Evolutionary conservation across 2,113 vertebrate species (phyloP), one percentile per base, ranked within the genome.

Genomic region (Dasyornis broadbenti): DNA sequence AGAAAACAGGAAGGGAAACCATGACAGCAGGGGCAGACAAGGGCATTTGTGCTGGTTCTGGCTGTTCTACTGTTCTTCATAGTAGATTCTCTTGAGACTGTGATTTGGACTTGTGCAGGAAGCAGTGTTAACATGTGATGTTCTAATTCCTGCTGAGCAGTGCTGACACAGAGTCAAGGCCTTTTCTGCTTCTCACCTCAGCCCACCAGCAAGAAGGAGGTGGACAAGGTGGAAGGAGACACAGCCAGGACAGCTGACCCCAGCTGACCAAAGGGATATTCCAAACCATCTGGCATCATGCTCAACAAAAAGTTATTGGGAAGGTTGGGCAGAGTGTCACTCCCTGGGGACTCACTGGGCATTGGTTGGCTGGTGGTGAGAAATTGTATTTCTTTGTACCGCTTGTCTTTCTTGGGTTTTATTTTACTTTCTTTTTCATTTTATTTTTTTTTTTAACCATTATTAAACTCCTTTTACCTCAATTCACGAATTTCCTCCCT

Each of bases 91-190:
- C 31, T 19, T 19, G 10, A 24, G 30, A 10, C n/a, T 35, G 13
- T 69, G 47, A 18, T 42, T 49, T 35, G 26, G 54, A 18, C 18
- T 69, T 53, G n/a, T 76, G 24, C 21, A 61, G 54, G 54, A 61
- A 75, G 28, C 6, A 37, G 22, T 12, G 6, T 21, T 33, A 45
- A 30, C 13, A 53, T 0, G 0, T 26, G 28, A 60, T 53, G 24
- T 13, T 60, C 47, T 35, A 53, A 3, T 39, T 68, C 18, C 21
- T 49, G 30, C 14, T 69, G 26, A 61, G 21, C n/a, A 40, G 35
- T 12, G 8, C 13, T 47, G 40, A 19, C 26, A 37, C 30, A 53
- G 23, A 45, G 28, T 9, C 53, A 54, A 61, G 24, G 17, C 9
- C 30, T 54, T 40, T 61, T 61, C 47, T 40, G n/a, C 63, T 47